These are phyloP conservation scores for Ophonus ardosiacus DNA, from an alignment of 2,888 invertebrate species.

Conservation along the genomic window DNA sequence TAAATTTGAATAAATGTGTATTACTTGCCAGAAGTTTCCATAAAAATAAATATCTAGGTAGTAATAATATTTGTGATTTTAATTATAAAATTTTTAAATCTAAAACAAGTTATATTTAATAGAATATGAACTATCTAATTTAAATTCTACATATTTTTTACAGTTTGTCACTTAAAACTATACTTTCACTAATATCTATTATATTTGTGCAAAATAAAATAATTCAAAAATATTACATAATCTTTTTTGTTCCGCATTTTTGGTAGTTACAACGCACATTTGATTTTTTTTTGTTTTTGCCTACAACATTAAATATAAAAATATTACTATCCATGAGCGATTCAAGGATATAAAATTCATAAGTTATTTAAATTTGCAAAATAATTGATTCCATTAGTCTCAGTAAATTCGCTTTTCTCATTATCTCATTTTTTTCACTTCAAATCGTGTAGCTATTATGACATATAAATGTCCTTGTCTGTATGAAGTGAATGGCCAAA, in stretches of 20 bases:
- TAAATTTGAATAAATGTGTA: too few relatives aligned
- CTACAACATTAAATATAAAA: too few relatives aligned
- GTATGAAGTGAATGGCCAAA: slow-evolving; percentile 23
- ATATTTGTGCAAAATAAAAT: slow-evolving; percentile 22
- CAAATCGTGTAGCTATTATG: not conserved
- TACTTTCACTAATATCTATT: slow-evolving; percentile 32
- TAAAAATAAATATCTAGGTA: too few relatives aligned
- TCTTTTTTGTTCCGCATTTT: not conserved
- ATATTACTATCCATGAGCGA: too few relatives aligned
- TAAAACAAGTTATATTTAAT: not conserved
- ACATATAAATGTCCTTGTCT: slow-evolving; percentile 28
- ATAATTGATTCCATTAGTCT: not conserved
- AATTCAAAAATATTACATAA: not conserved
- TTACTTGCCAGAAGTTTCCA: too few relatives aligned
- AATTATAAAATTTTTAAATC: not conserved
- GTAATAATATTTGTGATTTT: not conserved
- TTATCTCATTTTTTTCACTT: too few relatives aligned
- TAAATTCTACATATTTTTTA: not conserved
- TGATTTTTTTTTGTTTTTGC: not conserved
- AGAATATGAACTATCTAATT: not conserved
- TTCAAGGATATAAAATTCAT: slow-evolving; percentile 1
- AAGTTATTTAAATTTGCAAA: not conserved
- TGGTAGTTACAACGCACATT: not conserved
- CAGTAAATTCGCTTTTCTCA: slow-evolving; percentile 1
- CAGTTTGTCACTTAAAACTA: slow-evolving; percentile 8